Evolutionary conservation across 2,797 vertebrate genomes (phyloP), one percentile per base, ranked within the genome.

Genomic region (Tiaroga cobitis): DNA sequence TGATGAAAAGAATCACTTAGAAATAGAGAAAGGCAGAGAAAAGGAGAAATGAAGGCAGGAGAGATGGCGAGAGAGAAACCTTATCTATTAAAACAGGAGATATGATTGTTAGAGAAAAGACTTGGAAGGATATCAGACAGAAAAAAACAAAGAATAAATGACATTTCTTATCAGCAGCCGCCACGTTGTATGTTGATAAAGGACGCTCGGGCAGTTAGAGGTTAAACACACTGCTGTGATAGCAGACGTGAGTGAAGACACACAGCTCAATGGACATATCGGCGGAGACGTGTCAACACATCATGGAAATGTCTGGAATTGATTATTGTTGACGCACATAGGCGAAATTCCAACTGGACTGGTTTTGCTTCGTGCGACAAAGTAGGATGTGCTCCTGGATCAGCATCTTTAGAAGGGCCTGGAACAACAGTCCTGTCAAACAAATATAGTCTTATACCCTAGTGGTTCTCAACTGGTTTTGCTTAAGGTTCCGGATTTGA

Each of bases 61-160:
- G 43, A 4, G 18, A 86, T 70, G 49, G 19, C 83, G 88, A 80
- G 82, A 75, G 90, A 92, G 90, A 91, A 89, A 92, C 61, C 69
- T 46, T 56, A 70, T 82, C 80, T 73, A 26, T n/a, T 65, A 67
- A n/a, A 83, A 39, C 4, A 5, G 15, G 8, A 34, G 65, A 79
- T 79, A n/a, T 46, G 32, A 29, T 68, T 29, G 65, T 26, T 26
- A 24, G 41, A 37, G 32, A 26, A 18, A 70, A 63, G 15, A 80
- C 24, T 61, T 41, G 37, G 26, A 54, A 75, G 34, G n/a, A 76
- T 63, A 24, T 65, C 46, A 37, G 41, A 46, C 16, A 78, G n/a
- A 80, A 59, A 80, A 34, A 73, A 69, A 83, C 59, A 80, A 51
- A 83, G 24, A 83, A 83, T 8, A 11, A 37, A 21, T 67, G 59